Conservation (phyloP, 2,888 invertebrate species). For the Brachyptera putata region DNA sequence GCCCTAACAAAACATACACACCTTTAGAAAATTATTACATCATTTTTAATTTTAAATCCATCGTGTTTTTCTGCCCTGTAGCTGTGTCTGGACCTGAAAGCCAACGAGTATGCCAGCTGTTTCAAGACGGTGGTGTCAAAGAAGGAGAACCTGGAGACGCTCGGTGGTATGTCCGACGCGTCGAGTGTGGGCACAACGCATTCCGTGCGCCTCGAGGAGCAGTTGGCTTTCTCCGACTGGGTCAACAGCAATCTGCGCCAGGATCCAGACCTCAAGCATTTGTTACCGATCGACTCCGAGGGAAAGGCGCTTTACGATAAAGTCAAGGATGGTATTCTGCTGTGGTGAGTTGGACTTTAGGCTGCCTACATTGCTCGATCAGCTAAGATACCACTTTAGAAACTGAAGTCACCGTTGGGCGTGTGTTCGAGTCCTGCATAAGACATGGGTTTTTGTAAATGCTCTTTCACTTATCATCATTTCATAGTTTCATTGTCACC, state of each 20-base stretch:
- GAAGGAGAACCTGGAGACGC: slow-evolving; percentile 85
- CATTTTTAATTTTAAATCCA: not conserved
- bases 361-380: too few relatives aligned
- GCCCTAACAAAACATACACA: not conserved
- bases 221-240: slow-evolving; percentile 98
- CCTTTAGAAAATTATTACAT: not conserved
- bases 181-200: slow-evolving; percentile 95
- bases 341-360: slow-evolving; percentile 87
- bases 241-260: slow-evolving; percentile 89
- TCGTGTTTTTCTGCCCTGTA: slow-evolving; percentile 37
- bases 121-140: slow-evolving; percentile 91
- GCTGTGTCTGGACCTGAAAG: slow-evolving; percentile 81
- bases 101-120: slow-evolving; percentile 85
- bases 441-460: too few relatives aligned
- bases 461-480: too few relatives aligned
- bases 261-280: slow-evolving; percentile 84
- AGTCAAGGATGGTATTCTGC: slow-evolving; percentile 91
- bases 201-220: slow-evolving; percentile 91
- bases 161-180: slow-evolving; percentile 90
- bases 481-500: too few relatives aligned
- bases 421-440: too few relatives aligned
- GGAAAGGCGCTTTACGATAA: slow-evolving; percentile 89
- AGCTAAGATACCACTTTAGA: too few relatives aligned
- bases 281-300: slow-evolving; percentile 88
- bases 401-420: too few relatives aligned